Evolutionary conservation across 2,888 invertebrate genomes (phyloP).

Genomic region (Agonopterix arenella): DNA sequence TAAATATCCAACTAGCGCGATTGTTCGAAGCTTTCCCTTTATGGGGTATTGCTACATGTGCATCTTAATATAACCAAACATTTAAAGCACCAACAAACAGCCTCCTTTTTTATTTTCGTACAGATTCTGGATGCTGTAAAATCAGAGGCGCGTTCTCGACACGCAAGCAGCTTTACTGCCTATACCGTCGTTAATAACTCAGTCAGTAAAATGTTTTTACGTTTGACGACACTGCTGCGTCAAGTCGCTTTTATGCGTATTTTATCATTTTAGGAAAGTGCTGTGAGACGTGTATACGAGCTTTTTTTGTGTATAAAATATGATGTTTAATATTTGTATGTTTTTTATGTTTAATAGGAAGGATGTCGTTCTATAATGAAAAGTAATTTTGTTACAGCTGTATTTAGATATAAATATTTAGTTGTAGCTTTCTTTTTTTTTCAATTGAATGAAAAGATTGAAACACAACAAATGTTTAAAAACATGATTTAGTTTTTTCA

Average conservation of each 20-base stretch:
- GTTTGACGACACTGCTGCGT: neutral
- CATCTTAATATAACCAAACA: too few relatives aligned
- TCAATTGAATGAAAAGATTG: too few relatives aligned
- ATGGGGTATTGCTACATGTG: too few relatives aligned
- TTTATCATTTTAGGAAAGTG: constrained; percentile 1
- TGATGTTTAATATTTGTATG: neutral
- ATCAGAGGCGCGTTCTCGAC: constrained; percentile 29
- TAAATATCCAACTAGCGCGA: too few relatives aligned
- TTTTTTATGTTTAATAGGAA: too few relatives aligned
- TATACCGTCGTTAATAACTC: constrained; percentile 44
- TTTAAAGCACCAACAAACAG: neutral
- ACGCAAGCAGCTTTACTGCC: constrained; percentile 37
- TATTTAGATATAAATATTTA: too few relatives aligned
- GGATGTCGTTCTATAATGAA: too few relatives aligned
- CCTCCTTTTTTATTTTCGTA: neutral
- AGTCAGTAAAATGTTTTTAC: constrained; percentile 37
- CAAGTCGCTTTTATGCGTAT: constrained; percentile 4
- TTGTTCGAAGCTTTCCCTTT: too few relatives aligned
- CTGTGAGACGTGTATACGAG: neutral
- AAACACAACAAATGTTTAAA: too few relatives aligned
- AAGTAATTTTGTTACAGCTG: too few relatives aligned
- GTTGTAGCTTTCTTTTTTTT: too few relatives aligned
- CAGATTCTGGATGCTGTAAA: constrained; percentile 25
- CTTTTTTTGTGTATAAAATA: neutral
- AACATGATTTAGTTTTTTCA: too few relatives aligned